These are phyloP conservation scores for Lepus oiostolus DNA, from an alignment of 2,797 vertebrate genomes.

Conservation along the genomic window DNA sequence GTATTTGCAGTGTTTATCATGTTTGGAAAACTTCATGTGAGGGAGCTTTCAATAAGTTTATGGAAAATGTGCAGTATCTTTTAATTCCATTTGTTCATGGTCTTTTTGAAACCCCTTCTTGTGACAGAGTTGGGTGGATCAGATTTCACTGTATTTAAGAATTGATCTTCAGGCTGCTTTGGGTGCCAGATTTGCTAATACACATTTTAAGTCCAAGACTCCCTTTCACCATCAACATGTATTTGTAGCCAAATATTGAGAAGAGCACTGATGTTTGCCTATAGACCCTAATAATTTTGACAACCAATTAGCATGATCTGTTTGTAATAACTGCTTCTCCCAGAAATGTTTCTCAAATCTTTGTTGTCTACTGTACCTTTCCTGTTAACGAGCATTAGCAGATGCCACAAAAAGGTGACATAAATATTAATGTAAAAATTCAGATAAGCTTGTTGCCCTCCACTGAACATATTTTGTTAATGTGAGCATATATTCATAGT, in stretches of 20 bases:
- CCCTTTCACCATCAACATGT: not conserved
- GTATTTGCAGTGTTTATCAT: not conserved
- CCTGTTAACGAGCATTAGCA: not conserved
- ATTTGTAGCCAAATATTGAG: no score
- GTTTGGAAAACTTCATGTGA: not conserved
- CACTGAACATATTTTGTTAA: not conserved
- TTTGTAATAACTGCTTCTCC: not conserved
- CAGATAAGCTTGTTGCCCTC: not conserved
- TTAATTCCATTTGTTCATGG: no score
- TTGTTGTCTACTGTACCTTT: not conserved
- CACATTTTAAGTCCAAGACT: not conserved
- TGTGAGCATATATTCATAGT: not conserved
- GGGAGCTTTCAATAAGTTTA: no score
- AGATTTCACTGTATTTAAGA: not conserved
- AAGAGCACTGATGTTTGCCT: not conserved
- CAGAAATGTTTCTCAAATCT: not conserved
- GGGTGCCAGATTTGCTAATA: not conserved
- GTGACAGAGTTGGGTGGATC: not conserved
- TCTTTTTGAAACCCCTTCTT: no score
- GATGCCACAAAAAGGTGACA: not conserved
- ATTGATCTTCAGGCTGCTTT: not conserved
- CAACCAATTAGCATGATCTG: not conserved
- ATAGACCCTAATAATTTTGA: not conserved
- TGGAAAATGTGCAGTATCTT: no score
- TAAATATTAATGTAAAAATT: conserved; percentile 25